These are phyloP conservation scores for Oxycera nigricornis DNA, from an alignment of 2,888 invertebrate genomes.

Conservation along the genomic window DNA sequence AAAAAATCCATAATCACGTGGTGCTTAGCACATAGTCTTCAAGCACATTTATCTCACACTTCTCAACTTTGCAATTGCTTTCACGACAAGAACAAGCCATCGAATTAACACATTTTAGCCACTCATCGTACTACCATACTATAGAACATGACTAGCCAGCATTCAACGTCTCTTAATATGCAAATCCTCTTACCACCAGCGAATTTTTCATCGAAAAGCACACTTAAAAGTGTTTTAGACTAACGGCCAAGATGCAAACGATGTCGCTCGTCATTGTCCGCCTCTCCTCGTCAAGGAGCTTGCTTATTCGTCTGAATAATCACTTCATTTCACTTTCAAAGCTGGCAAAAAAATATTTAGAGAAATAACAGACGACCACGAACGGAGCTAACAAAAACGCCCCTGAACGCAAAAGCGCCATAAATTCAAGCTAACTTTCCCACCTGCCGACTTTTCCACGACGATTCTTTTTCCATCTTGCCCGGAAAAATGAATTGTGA, in stretches of 20 bases:
- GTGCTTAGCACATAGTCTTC: too few relatives aligned
- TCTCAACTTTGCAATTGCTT: too few relatives aligned
- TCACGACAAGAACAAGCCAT: not conserved
- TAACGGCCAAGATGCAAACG: not conserved
- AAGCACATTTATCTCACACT: too few relatives aligned
- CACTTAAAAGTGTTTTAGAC: constrained; percentile 24
- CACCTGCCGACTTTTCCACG: not conserved
- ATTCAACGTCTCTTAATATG: not conserved
- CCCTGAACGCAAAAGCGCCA: not conserved
- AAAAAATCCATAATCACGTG: too few relatives aligned
- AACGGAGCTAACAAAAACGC: not conserved
- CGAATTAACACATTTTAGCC: not conserved
- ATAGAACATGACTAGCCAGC: not conserved
- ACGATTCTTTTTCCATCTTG: not conserved
- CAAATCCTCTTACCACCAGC: constrained; percentile 14
- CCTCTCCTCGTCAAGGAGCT: not conserved
- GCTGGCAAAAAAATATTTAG: not conserved
- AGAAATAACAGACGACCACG: constrained; percentile 10
- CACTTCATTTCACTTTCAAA: constrained; percentile 38
- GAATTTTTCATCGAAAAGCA: not conserved
- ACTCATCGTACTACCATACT: not conserved
- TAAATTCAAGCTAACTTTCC: not conserved
- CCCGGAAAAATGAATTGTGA: not conserved
- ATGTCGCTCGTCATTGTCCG: not conserved
- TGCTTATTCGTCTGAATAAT: constrained; percentile 19